These are phyloP conservation scores for Rhinella marina DNA, from an alignment of 2,797 vertebrate genomes.

Conservation along the genomic window DNA sequence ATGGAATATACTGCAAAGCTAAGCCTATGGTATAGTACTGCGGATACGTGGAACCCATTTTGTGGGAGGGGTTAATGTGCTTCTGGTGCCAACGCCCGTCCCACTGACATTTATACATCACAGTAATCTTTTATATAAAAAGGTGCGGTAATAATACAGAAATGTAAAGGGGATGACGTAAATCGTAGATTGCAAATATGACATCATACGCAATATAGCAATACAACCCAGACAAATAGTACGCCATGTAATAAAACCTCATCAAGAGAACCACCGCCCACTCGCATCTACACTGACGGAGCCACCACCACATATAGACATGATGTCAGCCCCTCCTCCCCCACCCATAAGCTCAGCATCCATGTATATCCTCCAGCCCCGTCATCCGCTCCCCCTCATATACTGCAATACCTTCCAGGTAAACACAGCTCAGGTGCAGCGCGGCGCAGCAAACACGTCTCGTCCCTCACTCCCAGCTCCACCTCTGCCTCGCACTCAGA, in stretches of 20 bases:
- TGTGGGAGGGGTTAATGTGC: not conserved
- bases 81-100: not conserved
- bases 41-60: not conserved
- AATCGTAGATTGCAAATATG: not conserved
- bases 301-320: constrained; percentile 1
- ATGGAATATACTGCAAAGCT: too few species aligned
- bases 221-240: not conserved
- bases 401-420: constrained; percentile 41
- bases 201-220: not conserved
- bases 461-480: constrained; percentile 15
- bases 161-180: not conserved
- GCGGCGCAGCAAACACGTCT: constrained; percentile 5
- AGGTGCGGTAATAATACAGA: not conserved
- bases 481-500: constrained; percentile 18
- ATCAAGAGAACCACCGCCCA: constrained; percentile 10
- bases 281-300: not conserved
- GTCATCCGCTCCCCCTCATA: not conserved
- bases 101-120: not conserved
- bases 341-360: not conserved
- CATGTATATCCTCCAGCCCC: not conserved
- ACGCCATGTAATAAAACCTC: not conserved
- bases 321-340: not conserved
- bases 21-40: not conserved
- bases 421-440: constrained; percentile 30
- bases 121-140: not conserved